Evolutionary conservation across 2,113 vertebrate genomes (phyloP), one percentile per base, ranked within the genome.

Genomic region (Aramus guarauna): DNA sequence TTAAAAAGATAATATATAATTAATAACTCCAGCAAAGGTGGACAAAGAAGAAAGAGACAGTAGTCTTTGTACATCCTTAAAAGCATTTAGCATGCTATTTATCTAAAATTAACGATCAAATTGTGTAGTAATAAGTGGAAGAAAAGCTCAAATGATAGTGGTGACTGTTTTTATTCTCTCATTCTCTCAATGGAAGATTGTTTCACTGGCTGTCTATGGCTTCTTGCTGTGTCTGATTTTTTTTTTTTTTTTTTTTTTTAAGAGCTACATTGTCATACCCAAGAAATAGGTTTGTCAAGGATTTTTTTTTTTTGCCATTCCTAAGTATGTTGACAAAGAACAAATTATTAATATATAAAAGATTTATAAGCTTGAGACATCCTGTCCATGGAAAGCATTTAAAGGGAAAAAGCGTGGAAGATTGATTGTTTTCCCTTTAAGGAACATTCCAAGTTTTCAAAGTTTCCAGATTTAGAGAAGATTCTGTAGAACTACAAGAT

Each of bases 81-180:
- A 92, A 89, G 76, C 72, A 94, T 93, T 95, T 94, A 81, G 34
- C 59, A 52, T 0, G 11, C n/a, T 80, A 92, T 90, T 92, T 88
- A 92, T 91, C 82, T 95, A 85, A 86, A 96, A 94, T 92, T 88
- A 94, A 88, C 1, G 4, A 96, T 81, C 81, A 90, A 85, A 92
- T 67, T 68, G 22, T 64, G 47, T 53, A 85, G 58, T 43, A 79
- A 56, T 58, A 83, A 73, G 62, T 78, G 34, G 27, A 37, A 86
- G 66, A 83, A 88, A 91, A 88, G n/a, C 90, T 95, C 55, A 85
- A 84, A 92, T 88, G 23, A 23, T 74, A 64, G 67, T 9, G 3
- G 22, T 68, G 58, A 30, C 69, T 93, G n/a, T 69, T 95, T 95
- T 59, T 87, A 48, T 76, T 92, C 74, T 88, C 21, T 84, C 50